Conservation (phyloP, 92 coral and sea anemone species). For the Zoanthus solanderi region DNA sequence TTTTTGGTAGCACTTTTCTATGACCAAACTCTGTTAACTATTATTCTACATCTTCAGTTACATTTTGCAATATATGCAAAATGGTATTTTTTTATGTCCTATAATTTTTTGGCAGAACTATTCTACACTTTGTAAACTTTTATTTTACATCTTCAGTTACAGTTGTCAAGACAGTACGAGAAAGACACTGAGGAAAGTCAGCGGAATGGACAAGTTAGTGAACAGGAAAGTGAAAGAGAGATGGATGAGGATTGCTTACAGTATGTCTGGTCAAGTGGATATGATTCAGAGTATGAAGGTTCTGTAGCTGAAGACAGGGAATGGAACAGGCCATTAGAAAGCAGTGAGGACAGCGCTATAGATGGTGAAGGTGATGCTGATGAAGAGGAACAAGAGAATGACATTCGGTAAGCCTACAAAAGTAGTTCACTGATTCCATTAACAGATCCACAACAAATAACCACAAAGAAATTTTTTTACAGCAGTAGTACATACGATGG, state of each 20-base stretch:
- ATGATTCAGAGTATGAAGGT: background rate
- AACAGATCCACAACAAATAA: background rate
- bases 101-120: background rate
- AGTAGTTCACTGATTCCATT: background rate
- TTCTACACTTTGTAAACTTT: background rate
- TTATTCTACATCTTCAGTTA: conserved; percentile 3
- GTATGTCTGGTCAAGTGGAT: background rate
- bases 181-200: background rate
- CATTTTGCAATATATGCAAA: background rate
- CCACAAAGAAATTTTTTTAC: background rate
- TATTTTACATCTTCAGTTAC: background rate
- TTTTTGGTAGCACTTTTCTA: conserved; percentile 2
- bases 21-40: background rate
- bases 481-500: background rate
- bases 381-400: background rate
- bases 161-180: background rate
- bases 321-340: background rate
- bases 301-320: background rate
- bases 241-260: background rate
- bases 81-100: background rate
- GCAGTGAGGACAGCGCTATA: background rate
- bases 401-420: background rate
- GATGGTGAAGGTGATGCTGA: background rate
- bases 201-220: background rate
- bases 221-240: background rate